Evolutionary conservation across 1,140 invertebrate genomes (phyloP).

Genomic region (Pantala flavescens): DNA sequence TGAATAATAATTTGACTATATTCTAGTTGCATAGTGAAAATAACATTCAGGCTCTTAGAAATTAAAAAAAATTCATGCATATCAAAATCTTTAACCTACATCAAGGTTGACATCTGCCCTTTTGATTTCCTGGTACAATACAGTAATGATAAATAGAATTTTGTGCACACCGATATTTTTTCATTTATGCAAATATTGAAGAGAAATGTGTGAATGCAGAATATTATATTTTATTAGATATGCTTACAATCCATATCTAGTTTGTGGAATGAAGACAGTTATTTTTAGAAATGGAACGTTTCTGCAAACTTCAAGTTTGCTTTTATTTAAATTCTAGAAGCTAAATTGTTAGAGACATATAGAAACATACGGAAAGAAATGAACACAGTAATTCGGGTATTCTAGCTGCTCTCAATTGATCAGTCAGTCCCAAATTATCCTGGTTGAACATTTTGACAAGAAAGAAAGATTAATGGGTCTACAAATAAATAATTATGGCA

Average conservation of each 20-base stretch:
- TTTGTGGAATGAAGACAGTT: slow-evolving; percentile 9
- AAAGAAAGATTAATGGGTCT: neutral
- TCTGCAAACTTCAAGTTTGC: neutral
- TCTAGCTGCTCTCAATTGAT: neutral
- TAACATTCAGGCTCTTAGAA: no score
- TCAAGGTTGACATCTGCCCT: neutral
- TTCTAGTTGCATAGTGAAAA: no score
- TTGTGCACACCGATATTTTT: neutral
- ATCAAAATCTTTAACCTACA: neutral
- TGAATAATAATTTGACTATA: no score
- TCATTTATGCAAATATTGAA: neutral
- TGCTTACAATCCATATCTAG: neutral
- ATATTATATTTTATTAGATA: neutral
- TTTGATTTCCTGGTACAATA: slow-evolving; percentile 2
- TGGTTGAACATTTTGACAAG: neutral
- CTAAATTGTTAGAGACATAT: neutral
- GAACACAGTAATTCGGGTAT: slow-evolving; percentile 1
- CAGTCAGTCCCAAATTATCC: neutral
- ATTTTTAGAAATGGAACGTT: slow-evolving; percentile 3
- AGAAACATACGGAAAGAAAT: neutral
- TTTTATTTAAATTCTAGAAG: neutral
- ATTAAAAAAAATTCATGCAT: no score
- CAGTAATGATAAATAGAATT: neutral
- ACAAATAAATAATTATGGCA: neutral
- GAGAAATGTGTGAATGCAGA: neutral